Evolutionary conservation across 2,113 vertebrate species (phyloP).

Genomic region (Loxodonta africana): DNA sequence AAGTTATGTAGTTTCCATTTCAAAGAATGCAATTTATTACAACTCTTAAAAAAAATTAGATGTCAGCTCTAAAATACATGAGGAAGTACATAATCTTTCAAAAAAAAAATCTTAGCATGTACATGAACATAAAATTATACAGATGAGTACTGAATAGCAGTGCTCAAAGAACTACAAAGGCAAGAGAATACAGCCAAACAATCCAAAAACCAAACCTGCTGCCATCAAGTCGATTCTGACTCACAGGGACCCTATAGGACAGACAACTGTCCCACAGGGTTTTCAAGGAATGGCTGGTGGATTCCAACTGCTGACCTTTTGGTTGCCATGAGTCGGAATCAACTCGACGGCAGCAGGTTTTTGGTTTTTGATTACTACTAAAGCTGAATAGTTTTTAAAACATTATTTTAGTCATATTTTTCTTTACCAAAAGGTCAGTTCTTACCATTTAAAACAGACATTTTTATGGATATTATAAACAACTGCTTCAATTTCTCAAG

Average conservation of each 20-base stretch:
- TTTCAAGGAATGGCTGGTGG: no score
- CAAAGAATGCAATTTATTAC: no score
- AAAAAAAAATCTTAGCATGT: background rate
- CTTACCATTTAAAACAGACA: slow-evolving; percentile 25
- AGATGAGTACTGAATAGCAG: background rate
- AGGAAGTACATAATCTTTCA: background rate
- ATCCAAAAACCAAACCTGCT: no score
- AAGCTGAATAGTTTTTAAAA: background rate
- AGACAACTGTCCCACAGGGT: no score
- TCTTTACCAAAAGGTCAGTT: background rate
- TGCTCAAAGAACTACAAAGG: background rate
- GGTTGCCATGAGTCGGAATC: no score
- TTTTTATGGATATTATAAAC: background rate
- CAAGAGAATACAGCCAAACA: no score
- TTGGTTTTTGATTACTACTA: background rate
- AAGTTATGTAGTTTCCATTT: no score
- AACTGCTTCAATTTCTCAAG: slow-evolving; percentile 21
- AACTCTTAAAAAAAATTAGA: background rate
- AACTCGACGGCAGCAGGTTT: no score
- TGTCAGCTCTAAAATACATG: background rate
- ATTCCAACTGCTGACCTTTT: no score
- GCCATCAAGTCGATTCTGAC: no score
- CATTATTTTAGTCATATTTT: background rate
- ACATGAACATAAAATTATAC: background rate
- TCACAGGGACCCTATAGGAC: no score